phyloP scores from a whole-genome alignment of 2,888 invertebrate genomes.

The Papilio protenor region DNA sequence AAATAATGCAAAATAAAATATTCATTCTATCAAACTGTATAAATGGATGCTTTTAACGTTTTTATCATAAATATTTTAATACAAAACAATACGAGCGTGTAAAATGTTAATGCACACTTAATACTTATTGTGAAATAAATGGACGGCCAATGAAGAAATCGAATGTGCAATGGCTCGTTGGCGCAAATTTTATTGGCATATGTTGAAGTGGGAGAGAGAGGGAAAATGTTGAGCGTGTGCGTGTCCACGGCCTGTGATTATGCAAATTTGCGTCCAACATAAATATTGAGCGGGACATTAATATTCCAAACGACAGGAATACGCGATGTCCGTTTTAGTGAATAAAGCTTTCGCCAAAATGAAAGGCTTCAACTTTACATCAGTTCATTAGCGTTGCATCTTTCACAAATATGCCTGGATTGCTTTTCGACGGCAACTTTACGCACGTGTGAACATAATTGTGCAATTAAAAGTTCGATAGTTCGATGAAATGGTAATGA shows the following conservation, averaged over 20 bases:
- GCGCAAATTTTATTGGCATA: conserved; percentile 76
- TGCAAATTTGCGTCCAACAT: conserved; percentile 82
- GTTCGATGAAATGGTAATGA: conserved; percentile 36
- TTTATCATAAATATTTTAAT: conserved; percentile 3
- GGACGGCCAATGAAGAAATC: conserved; percentile 40
- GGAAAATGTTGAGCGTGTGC: conserved; percentile 55
- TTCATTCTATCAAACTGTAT: neutral
- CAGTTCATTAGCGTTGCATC: conserved; percentile 52
- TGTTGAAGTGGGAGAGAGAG: conserved; percentile 59
- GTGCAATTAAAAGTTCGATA: conserved; percentile 42
- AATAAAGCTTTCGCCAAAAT: conserved; percentile 57
- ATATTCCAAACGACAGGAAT: conserved; percentile 81
- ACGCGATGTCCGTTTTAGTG: conserved; percentile 78
- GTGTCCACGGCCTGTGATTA: conserved; percentile 79
- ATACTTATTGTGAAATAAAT: conserved; percentile 38
- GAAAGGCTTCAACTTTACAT: conserved; percentile 53
- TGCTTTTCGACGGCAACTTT: conserved; percentile 38
- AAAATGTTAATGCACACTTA: conserved; percentile 36
- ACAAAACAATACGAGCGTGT: conserved; percentile 13
- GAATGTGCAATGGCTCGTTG: conserved; percentile 46
- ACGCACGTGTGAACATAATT: conserved; percentile 32
- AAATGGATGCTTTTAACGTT: neutral
- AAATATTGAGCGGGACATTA: conserved; percentile 83
- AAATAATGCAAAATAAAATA: neutral
- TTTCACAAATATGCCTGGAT: conserved; percentile 42